Conservation (phyloP, 23 tunicate genomes). For the Halocynthia roretzi region DNA sequence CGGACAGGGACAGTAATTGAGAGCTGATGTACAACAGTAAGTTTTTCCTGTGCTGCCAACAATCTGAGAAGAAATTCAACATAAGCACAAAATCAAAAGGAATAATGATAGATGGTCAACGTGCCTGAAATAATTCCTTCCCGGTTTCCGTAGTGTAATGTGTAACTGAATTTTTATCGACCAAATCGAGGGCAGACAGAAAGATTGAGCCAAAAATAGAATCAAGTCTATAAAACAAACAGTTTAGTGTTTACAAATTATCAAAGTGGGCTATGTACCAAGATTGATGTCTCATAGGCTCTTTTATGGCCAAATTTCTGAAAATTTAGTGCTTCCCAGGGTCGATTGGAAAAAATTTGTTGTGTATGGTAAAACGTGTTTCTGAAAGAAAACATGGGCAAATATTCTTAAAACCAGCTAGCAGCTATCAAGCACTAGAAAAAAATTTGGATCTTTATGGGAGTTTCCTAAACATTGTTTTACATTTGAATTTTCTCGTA, state of each 20-base stretch:
- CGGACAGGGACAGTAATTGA: conserved; percentile 79
- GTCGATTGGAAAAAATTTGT: no score
- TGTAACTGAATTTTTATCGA: conserved; percentile 60
- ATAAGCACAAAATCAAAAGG: neutral
- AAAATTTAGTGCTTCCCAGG: no score
- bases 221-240: conserved; percentile 35
- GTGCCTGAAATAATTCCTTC: conserved; percentile 56
- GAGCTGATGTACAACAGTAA: conserved; percentile 59
- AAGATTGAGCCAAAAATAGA: conserved; percentile 79
- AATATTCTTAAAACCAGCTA: no score
- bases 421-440: neutral
- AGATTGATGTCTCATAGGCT: neutral
- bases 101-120: neutral
- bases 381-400: no score
- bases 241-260: neutral
- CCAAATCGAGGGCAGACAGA: conserved; percentile 65
- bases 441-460: neutral
- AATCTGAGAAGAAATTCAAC: conserved; percentile 27
- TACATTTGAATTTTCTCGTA: no score
- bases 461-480: no score
- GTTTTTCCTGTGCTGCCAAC: conserved; percentile 43
- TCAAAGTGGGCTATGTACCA: no score
- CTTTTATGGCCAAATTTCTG: no score
- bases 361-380: no score
- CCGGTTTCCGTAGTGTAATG: conserved; percentile 29